Base-by-base conservation (phyloP, 2,888 invertebrate genomes). In the Idaea biselata region DNA sequence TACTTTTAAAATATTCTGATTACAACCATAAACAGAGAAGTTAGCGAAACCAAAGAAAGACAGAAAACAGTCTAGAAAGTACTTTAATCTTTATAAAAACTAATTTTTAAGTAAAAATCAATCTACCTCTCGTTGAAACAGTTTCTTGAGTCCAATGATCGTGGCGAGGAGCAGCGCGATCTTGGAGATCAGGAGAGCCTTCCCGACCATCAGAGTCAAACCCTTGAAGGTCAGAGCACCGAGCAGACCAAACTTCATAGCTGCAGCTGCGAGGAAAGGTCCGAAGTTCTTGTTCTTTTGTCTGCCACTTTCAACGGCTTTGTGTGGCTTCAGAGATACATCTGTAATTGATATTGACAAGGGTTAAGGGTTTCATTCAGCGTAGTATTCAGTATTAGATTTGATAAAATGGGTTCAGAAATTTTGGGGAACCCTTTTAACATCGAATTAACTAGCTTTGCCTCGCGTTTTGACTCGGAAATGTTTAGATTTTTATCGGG, bases 211-310 rank as follows among this genome's bases (percentile, higher is more conserved):
- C 6, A 97, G 91, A 16, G 96, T 96, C 4, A 97, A 88, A 17
- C 95, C 97, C 79, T 97, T 97, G 86, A 97, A 96, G 33, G 97
- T 95, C 60, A 97, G 80, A 58, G 96, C 96, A 61, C 96, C 97
- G 31, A 97, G 94, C 60, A 97, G 93, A 78, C 96, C 97, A 63
- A 96, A 94, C 85, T 97, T 97, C 89, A 97, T 93, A 6, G 96
- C 96, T 56, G 95, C 95, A 16, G 96, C 95, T 0, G 96, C 96
- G 44, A 97, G 87, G 61, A 97, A 83, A 0, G 95, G 95, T 0
- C 95, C 96, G 85, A 96, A 93, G 78, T 95, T 94, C 86, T 95
- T 96, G 92, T 96, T 95, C 71, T 95, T 94, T 44, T 94, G 95
- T 66, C 96, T 93, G n/a, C 95, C 96, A 81, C 93, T 94, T 62